These are phyloP conservation scores for Fabriciana adippe DNA, from an alignment of 2,888 invertebrate genomes.

Conservation along the genomic window DNA sequence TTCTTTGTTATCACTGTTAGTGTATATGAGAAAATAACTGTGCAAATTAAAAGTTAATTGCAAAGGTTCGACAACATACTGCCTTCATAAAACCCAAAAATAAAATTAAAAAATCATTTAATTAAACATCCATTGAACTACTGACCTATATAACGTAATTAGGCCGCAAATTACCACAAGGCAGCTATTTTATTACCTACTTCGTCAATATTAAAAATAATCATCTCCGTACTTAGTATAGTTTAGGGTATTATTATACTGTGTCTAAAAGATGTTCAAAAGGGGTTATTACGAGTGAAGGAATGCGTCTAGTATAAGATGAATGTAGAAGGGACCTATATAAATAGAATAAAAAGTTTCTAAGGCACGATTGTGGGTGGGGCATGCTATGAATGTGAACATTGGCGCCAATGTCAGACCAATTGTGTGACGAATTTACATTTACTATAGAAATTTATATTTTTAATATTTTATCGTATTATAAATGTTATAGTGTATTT, in stretches of 20 bases:
- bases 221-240: background rate
- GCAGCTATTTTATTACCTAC: background rate
- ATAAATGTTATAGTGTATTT: no score
- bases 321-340: conserved; percentile 8
- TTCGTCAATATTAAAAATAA: background rate
- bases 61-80: background rate
- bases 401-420: conserved; percentile 52
- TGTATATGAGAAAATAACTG: background rate
- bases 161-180: conserved; percentile 8
- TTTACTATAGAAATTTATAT: no score
- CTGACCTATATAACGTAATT: conserved; percentile 23
- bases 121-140: conserved; percentile 8
- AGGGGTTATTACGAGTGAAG: conserved; percentile 8
- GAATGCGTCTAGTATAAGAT: conserved; percentile 22
- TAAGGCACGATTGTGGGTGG: conserved; percentile 36
- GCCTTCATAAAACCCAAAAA: background rate
- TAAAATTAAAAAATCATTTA: conserved; percentile 1
- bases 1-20: background rate
- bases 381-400: conserved; percentile 51
- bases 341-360: conserved; percentile 20
- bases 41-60: background rate
- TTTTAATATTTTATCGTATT: no score
- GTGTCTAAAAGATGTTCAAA: background rate
- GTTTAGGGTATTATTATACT: background rate
- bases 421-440: background rate